These are phyloP conservation scores for Sanderia malayensis DNA, from an alignment of 30 jellyfish, hydroid and myxozoan genomes.

Conservation along the genomic window DNA sequence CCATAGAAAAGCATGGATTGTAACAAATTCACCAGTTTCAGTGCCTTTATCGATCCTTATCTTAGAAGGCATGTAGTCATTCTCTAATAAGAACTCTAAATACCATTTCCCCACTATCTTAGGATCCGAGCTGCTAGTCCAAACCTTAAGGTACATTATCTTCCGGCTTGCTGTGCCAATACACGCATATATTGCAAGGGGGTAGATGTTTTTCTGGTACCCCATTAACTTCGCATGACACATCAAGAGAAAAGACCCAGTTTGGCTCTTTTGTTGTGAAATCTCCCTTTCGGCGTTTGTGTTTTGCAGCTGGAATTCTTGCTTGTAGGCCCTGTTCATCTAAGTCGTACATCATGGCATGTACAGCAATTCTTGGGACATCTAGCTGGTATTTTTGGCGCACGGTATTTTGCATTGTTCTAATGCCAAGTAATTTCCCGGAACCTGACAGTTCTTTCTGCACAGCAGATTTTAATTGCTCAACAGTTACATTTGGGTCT, in stretches of 20 bases:
- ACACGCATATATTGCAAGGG: slow-evolving; percentile 64
- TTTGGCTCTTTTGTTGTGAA: slow-evolving; percentile 37
- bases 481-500: slow-evolving; percentile 23
- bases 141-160: slow-evolving; percentile 14
- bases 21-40: slow-evolving; percentile 48
- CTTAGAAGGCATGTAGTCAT: slow-evolving; percentile 23
- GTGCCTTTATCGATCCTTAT: slow-evolving; percentile 47
- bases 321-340: slow-evolving; percentile 29
- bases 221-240: slow-evolving; percentile 73
- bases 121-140: slow-evolving; percentile 54
- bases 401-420: slow-evolving; percentile 23
- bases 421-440: slow-evolving; percentile 35
- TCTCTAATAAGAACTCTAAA: slow-evolving; percentile 36
- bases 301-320: slow-evolving; percentile 12
- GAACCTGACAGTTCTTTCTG: slow-evolving; percentile 30
- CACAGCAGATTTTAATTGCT: slow-evolving; percentile 24
- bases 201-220: slow-evolving; percentile 48
- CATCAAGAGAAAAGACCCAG: slow-evolving; percentile 52
- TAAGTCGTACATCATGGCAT: slow-evolving; percentile 31
- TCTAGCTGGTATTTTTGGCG: slow-evolving; percentile 23
- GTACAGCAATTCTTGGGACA: slow-evolving; percentile 27
- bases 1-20: slow-evolving; percentile 25
- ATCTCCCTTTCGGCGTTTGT: slow-evolving; percentile 7
- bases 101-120: slow-evolving; percentile 53
- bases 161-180: slow-evolving; percentile 63